These are phyloP conservation scores for Aphaenogaster rudis DNA, from an alignment of 1,140 invertebrate species.

Conservation along the genomic window DNA sequence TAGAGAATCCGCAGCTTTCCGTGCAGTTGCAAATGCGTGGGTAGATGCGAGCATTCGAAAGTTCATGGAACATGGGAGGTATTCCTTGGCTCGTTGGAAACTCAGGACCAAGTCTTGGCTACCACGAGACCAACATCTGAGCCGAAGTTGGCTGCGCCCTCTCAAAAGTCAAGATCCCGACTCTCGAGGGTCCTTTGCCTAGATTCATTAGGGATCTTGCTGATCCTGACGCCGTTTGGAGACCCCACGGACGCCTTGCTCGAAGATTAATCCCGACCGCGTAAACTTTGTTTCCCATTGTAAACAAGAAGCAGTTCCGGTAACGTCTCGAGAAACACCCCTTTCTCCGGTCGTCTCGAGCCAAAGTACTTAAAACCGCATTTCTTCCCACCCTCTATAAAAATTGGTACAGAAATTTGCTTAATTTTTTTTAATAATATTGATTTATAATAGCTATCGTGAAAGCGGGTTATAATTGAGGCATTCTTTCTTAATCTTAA, in stretches of 20 bases:
- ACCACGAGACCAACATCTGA: constrained; percentile 78
- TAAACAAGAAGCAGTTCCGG: constrained; percentile 72
- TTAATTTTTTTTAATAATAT: constrained; percentile 34
- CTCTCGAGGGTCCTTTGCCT: constrained; percentile 75
- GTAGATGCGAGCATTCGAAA: constrained; percentile 72
- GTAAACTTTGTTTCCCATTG: constrained; percentile 73
- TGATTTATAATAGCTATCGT: not conserved
- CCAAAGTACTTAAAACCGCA: constrained; percentile 54
- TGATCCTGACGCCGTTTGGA: constrained; percentile 73
- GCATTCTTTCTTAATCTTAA: not conserved
- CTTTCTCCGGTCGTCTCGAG: not conserved
- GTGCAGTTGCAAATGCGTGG: constrained; percentile 63
- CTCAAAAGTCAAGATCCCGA: constrained; percentile 78
- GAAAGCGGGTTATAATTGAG: not conserved
- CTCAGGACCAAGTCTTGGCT: constrained; percentile 77
- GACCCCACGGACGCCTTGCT: constrained; percentile 63
- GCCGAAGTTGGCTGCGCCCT: constrained; percentile 78
- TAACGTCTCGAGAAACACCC: constrained; percentile 50
- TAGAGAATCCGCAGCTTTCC: constrained; percentile 56
- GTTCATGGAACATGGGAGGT: constrained; percentile 65
- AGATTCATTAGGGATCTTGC: constrained; percentile 83
- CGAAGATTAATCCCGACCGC: constrained; percentile 75
- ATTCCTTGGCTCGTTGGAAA: constrained; percentile 78
- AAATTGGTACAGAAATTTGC: not conserved
- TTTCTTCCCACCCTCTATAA: constrained; percentile 43